Evolutionary conservation across 2,113 vertebrate genomes (phyloP).

Genomic region (Columba livia): DNA sequence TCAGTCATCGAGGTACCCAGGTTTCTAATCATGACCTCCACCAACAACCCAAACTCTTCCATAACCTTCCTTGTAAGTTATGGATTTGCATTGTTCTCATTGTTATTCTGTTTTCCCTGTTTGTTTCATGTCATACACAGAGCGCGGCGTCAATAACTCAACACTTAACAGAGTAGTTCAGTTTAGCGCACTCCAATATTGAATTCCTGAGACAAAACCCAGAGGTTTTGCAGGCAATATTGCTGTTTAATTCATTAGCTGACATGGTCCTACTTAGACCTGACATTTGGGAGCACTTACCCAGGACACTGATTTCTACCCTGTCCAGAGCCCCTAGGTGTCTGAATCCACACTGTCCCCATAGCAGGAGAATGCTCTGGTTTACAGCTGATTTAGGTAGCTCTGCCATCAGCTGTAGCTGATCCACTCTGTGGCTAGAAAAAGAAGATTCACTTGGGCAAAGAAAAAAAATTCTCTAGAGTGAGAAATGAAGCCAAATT

Average conservation of each 20-base stretch:
- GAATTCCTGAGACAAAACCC: neutral
- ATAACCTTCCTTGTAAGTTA: neutral
- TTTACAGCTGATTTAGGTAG: neutral
- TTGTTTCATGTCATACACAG: neutral
- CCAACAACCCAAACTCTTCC: neutral
- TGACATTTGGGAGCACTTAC: neutral
- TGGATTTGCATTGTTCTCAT: neutral
- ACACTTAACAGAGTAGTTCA: neutral
- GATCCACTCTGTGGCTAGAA: neutral
- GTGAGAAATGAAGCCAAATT: neutral
- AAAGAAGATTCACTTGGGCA: neutral
- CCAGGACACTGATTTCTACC: neutral
- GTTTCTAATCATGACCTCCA: neutral
- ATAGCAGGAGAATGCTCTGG: neutral
- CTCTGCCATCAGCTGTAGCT: neutral
- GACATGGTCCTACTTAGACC: accelerated
- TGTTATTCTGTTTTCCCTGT: neutral
- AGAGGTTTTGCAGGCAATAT: neutral
- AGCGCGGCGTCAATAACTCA: neutral
- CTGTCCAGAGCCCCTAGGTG: neutral
- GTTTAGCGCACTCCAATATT: neutral
- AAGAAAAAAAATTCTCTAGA: neutral
- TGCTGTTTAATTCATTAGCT: neutral
- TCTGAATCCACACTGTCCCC: neutral
- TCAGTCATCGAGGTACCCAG: neutral